Evolutionary conservation across 2,888 invertebrate species (phyloP).

Genomic region (Agelastica alni): DNA sequence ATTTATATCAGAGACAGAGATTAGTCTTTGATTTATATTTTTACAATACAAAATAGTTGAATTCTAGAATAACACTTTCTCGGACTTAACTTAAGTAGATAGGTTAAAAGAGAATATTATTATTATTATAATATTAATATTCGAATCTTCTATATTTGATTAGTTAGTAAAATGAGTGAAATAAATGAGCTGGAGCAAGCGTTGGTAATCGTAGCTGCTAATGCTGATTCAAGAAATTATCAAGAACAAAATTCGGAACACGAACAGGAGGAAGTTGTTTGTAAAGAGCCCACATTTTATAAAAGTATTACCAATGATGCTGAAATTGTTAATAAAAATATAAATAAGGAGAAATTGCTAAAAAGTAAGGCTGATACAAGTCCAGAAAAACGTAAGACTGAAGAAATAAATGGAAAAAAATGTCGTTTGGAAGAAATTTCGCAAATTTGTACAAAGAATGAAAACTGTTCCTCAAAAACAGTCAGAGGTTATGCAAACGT

Average conservation of each 20-base stretch:
- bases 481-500: constrained; percentile 60
- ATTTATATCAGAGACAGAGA: no score
- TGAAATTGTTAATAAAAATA: constrained; percentile 5
- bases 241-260: constrained; percentile 35
- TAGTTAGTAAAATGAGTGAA: constrained; percentile 41
- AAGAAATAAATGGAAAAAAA: constrained; percentile 28
- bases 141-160: no score
- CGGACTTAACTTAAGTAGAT: no score
- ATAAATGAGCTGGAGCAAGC: constrained; percentile 51
- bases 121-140: no score
- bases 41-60: no score
- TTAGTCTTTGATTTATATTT: no score
- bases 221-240: constrained; percentile 50
- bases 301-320: constrained; percentile 24
- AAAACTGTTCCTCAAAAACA: no score
- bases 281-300: constrained; percentile 29
- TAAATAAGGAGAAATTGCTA: no score
- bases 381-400: constrained; percentile 9
- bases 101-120: no score
- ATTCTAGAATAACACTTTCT: no score
- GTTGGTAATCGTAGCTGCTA: constrained; percentile 52
- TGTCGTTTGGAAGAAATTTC: constrained; percentile 20
- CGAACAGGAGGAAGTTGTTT: constrained; percentile 19
- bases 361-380: no score
- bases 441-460: no score